Evolutionary conservation across 1,140 invertebrate species (phyloP).

Genomic region (Elysia chlorotica): DNA sequence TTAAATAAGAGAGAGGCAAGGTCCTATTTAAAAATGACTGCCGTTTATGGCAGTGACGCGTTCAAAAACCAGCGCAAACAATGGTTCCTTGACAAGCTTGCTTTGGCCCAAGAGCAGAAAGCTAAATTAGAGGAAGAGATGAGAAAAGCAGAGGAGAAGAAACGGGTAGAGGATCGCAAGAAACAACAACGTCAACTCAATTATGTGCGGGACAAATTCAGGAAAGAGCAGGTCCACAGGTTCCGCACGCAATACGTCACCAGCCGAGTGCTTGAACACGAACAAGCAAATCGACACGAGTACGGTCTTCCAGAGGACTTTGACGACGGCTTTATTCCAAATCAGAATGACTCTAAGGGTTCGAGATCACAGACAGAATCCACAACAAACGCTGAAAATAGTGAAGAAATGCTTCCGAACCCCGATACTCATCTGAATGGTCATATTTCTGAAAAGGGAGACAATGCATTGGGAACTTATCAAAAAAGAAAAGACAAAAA

Average conservation of each 20-base stretch:
- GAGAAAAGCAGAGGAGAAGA: constrained; percentile 12
- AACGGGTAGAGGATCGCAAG: constrained; percentile 29
- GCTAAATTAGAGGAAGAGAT: constrained; percentile 26
- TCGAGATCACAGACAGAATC: background rate
- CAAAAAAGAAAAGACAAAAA: too few relatives aligned
- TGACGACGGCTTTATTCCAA: constrained; percentile 10
- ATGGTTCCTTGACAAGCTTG: constrained; percentile 37
- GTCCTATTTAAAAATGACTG: constrained; percentile 33
- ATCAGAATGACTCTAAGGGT: background rate
- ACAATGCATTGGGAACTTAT: too few relatives aligned
- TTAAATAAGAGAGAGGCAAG: constrained; percentile 28
- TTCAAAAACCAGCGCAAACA: constrained; percentile 31
- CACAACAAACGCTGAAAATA: too few relatives aligned
- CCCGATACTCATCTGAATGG: too few relatives aligned
- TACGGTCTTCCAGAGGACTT: constrained; percentile 45
- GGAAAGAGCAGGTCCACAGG: constrained; percentile 38
- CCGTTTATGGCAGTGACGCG: constrained; percentile 32
- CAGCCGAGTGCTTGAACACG: constrained; percentile 39
- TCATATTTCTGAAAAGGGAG: too few relatives aligned
- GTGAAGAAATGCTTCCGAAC: too few relatives aligned
- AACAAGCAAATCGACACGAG: constrained; percentile 33
- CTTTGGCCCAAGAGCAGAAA: constrained; percentile 33
- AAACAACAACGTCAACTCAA: constrained; percentile 38
- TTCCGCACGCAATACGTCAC: constrained; percentile 50
- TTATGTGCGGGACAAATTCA: constrained; percentile 37